These are phyloP conservation scores for Chelonus insularis DNA, from an alignment of 1,140 invertebrate genomes.

Conservation along the genomic window DNA sequence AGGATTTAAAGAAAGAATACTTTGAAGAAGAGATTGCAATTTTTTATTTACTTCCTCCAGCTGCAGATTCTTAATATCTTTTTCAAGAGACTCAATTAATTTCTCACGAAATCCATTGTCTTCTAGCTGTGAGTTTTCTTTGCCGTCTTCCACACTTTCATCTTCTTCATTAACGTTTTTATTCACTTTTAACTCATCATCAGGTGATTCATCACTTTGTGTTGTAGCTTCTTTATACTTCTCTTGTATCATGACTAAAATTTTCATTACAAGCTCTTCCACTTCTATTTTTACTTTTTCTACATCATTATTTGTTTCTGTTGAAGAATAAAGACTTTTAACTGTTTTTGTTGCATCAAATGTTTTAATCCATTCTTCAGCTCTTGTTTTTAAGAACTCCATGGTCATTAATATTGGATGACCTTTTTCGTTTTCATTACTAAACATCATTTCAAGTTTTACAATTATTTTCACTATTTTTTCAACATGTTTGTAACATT, in stretches of 20 bases:
- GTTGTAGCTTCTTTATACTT: conserved; percentile 68
- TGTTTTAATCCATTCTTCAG: conserved; percentile 30
- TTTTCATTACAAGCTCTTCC: conserved; percentile 64
- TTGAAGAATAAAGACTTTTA: conserved; percentile 1
- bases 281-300: conserved; percentile 51
- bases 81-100: conserved; percentile 65
- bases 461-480: conserved; percentile 47
- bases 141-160: conserved; percentile 48
- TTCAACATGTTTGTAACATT: conserved; percentile 42
- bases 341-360: conserved; percentile 30
- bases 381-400: conserved; percentile 35
- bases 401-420: conserved; percentile 49
- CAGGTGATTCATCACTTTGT: conserved; percentile 30
- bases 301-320: conserved; percentile 13
- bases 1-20: conserved; percentile 26
- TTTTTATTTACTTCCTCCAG: conserved; percentile 52
- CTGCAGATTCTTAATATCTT: conserved; percentile 63
- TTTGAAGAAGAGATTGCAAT: conserved; percentile 36
- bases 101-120: conserved; percentile 61
- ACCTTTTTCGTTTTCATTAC: conserved; percentile 41
- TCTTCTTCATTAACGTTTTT: conserved; percentile 44
- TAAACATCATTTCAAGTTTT: conserved; percentile 50
- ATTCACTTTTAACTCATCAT: conserved; percentile 23
- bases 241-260: conserved; percentile 70
- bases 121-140: conserved; percentile 51